phyloP scores from a whole-genome alignment of 2,888 invertebrate species.

The Bembecia ichneumoniformis region DNA sequence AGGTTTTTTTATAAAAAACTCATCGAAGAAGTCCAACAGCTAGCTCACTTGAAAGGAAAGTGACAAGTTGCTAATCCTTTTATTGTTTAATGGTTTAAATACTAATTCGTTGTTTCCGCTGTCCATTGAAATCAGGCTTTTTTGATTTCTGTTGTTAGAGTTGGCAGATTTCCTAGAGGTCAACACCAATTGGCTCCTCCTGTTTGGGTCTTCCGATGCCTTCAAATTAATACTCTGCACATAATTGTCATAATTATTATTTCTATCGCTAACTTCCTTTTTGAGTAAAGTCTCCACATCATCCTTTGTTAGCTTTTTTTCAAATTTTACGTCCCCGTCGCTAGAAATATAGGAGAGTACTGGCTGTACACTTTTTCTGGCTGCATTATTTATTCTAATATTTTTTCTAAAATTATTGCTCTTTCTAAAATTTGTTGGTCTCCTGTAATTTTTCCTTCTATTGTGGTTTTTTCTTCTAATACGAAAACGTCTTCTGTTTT shows the following conservation, averaged over 20 bases:
- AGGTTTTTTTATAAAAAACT: no score
- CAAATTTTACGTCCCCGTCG: slow-evolving; percentile 31
- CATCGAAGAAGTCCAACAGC: no score
- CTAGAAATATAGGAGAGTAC: slow-evolving; percentile 21
- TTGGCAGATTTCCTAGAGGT: slow-evolving; percentile 9
- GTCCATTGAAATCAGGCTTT: slow-evolving; percentile 15
- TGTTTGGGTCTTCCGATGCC: slow-evolving; percentile 15
- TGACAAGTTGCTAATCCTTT: slow-evolving; percentile 42
- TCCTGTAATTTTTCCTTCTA: no score
- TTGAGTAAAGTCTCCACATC: slow-evolving; percentile 27
- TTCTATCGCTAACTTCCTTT: slow-evolving; percentile 6
- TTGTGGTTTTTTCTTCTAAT: no score
- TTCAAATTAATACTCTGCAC: slow-evolving; percentile 16
- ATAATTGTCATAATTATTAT: no score
- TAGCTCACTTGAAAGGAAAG: slow-evolving; percentile 38
- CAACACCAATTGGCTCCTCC: slow-evolving; percentile 16
- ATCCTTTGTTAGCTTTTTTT: slow-evolving; percentile 29
- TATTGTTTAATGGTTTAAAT: slow-evolving; percentile 33
- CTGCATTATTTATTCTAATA: no score
- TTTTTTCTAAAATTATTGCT: no score
- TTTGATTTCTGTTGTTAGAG: slow-evolving; percentile 13
- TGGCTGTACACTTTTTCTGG: slow-evolving; percentile 11
- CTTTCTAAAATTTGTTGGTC: no score
- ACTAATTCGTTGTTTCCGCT: slow-evolving; percentile 36
- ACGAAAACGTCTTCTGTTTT: no score